Percentiles rank a stretch among this genome's conserved stretches.
Evolutionary conservation across 2,113 vertebrate species (phyloP).

Genomic region (Cichladusa arquata): DNA sequence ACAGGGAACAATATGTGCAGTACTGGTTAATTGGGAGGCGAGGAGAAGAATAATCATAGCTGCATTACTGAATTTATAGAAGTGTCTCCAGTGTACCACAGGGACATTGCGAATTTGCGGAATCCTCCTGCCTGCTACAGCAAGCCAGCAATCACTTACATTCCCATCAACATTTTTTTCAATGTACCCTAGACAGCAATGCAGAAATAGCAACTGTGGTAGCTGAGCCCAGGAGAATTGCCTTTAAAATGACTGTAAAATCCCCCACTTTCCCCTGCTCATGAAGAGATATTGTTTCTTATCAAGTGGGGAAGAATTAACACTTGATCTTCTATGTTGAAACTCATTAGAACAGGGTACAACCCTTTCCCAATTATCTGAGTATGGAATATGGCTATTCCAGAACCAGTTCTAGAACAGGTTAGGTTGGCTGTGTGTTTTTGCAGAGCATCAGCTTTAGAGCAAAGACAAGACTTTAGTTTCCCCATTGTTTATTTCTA

Average conservation of each 20-base stretch:
- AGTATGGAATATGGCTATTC: neutral
- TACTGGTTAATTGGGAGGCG: conserved; percentile 51
- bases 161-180: neutral
- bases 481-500: neutral
- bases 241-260: neutral
- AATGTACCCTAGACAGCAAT: neutral
- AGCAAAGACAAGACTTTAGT: neutral
- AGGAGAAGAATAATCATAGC: conserved; percentile 57
- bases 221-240: neutral
- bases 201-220: conserved; percentile 25
- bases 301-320: neutral
- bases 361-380: neutral
- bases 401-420: neutral
- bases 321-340: neutral
- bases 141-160: conserved; percentile 14
- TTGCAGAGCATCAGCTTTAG: neutral
- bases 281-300: neutral
- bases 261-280: neutral
- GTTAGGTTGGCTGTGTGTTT: neutral
- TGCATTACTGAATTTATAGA: conserved; percentile 50
- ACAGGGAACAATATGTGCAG: conserved; percentile 63
- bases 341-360: neutral
- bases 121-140: conserved; percentile 27
- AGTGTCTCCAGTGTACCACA: neutral
- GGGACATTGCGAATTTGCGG: neutral